Conservation (phyloP, 1,140 invertebrate species). For the Calliopsis andreniformis region DNA sequence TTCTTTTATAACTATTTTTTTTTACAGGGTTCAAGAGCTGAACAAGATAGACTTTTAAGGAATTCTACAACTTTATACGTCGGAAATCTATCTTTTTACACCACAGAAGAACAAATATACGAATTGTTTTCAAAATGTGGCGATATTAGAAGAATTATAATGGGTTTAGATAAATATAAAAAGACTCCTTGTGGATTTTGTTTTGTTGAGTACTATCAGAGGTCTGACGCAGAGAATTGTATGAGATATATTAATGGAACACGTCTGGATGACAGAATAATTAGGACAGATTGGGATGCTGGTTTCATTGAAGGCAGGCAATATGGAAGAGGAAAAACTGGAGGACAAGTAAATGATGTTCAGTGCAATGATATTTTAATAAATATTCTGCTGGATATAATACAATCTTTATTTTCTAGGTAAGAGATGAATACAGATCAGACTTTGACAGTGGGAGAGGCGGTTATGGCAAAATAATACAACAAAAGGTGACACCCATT, state of each 20-base stretch:
- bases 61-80: constrained; percentile 94
- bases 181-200: constrained; percentile 99
- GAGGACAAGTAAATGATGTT: constrained; percentile 91
- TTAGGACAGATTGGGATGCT: constrained; percentile 99
- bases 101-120: constrained; percentile 99
- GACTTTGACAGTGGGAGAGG: constrained; percentile 98
- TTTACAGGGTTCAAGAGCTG: constrained; percentile 92
- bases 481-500: constrained; percentile 86
- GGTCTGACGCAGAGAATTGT: constrained; percentile 94
- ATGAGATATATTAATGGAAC: constrained; percentile 99
- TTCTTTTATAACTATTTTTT: constrained; percentile 19
- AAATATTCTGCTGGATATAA: constrained; percentile 19
- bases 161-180: constrained; percentile 99
- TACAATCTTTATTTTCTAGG: constrained; percentile 82
- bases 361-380: not conserved
- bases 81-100: constrained; percentile 99
- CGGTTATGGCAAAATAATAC: constrained; percentile 97
- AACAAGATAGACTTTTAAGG: constrained; percentile 93
- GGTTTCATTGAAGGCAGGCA: constrained; percentile 99
- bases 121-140: constrained; percentile 98
- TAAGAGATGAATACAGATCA: constrained; percentile 98
- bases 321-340: constrained; percentile 98
- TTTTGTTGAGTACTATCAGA: constrained; percentile 98
- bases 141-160: constrained; percentile 97
- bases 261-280: constrained; percentile 97